Conservation (phyloP, 1,140 invertebrate genomes). For the Brachionus paranguensis region DNA sequence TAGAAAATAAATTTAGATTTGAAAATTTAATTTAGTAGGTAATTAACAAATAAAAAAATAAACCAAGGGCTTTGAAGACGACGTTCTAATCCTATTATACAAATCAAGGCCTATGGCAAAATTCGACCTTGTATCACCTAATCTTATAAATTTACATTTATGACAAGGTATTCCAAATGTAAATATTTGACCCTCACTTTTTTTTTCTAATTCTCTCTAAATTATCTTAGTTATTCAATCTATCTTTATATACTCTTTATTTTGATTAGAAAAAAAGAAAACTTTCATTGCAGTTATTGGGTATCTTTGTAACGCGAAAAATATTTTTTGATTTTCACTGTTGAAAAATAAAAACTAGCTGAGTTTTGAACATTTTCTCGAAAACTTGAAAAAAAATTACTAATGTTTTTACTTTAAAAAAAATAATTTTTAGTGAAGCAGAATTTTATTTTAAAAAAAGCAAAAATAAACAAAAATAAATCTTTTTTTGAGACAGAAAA, state of each 20-base stretch:
- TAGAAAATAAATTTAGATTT: neutral
- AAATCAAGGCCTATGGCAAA: neutral
- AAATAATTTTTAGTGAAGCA: neutral
- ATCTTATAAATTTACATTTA: neutral
- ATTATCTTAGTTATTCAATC: neutral
- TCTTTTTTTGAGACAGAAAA: neutral
- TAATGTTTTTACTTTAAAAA: neutral
- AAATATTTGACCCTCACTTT: neutral
- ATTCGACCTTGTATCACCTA: neutral
- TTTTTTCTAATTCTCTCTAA: neutral
- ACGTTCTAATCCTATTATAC: neutral
- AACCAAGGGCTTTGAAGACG: neutral
- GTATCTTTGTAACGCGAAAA: neutral
- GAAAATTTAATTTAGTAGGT: slow-evolving; percentile 4
- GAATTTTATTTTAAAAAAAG: neutral
- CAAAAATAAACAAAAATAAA: neutral
- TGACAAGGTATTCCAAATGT: neutral
- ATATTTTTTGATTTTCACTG: neutral
- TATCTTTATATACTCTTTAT: neutral
- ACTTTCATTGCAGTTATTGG: neutral
- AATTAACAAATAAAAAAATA: neutral
- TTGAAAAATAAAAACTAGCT: neutral
- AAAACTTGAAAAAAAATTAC: neutral
- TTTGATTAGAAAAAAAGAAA: neutral
- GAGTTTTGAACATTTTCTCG: neutral